Percentiles rank a stretch among this genome's conserved stretches.
Conservation (phyloP, 2,113 vertebrate genomes). For the Sinocyclocheilus anshuiensis region DNA sequence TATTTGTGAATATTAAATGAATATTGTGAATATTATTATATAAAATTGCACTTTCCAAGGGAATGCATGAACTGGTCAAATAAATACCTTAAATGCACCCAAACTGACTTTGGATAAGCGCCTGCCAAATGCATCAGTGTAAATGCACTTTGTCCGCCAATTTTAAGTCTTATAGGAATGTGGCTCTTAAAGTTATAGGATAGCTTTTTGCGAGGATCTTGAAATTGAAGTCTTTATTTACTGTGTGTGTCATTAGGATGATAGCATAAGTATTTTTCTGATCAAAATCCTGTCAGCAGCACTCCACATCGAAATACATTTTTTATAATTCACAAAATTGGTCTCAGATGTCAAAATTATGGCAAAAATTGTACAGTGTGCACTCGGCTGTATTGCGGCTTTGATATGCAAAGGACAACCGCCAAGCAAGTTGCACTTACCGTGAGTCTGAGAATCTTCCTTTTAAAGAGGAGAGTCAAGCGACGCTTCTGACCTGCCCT, state of each 20-base stretch:
- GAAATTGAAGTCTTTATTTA: background rate
- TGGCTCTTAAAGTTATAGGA: background rate
- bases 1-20: too few relatives aligned
- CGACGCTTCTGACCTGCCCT: conserved; percentile 1
- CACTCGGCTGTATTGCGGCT: background rate
- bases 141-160: background rate
- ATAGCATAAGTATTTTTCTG: background rate
- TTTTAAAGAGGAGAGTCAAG: background rate
- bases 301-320: background rate
- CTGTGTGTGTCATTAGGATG: background rate
- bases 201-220: background rate
- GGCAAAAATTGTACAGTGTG: background rate
- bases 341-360: background rate
- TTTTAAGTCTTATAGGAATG: background rate
- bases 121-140: background rate
- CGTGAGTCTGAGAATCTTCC: background rate
- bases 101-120: background rate
- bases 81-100: background rate
- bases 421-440: background rate
- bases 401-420: background rate
- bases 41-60: background rate
- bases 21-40: background rate
- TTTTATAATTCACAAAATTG: background rate
- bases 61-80: background rate
- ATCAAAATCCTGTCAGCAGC: background rate